Conservation (phyloP, 2,888 invertebrate genomes). For the Philonicus albiceps region DNA sequence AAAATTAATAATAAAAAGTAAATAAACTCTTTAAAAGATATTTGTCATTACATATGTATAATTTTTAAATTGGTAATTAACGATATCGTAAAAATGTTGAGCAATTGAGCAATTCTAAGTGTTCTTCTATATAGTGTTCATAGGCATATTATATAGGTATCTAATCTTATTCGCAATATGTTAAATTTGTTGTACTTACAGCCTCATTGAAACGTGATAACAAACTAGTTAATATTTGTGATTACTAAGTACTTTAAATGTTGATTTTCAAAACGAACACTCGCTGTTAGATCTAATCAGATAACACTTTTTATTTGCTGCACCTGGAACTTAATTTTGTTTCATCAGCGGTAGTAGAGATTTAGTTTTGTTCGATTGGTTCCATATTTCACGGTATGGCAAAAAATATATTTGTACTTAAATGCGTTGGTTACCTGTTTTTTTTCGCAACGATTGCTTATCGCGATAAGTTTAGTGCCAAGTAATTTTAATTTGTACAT, state of each 20-base stretch:
- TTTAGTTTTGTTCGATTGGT: not conserved
- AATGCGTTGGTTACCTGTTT: not conserved
- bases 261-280: not conserved
- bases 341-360: not conserved
- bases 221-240: not conserved
- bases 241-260: not conserved
- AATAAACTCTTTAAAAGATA: not conserved
- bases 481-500: not conserved
- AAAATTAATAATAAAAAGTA: not conserved
- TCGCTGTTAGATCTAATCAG: not conserved
- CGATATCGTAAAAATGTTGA: not conserved
- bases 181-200: conserved; percentile 2
- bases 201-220: conserved; percentile 1
- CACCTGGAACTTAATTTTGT: not conserved
- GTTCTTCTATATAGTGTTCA: not conserved
- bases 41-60: not conserved
- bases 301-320: not conserved
- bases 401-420: not conserved
- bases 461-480: not conserved
- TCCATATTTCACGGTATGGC: not conserved
- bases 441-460: not conserved
- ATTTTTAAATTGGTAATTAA: conserved; percentile 15
- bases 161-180: conserved; percentile 5
- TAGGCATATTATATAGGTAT: not conserved
- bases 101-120: not conserved